These are phyloP conservation scores for Galeruca laticollis DNA, from an alignment of 2,888 invertebrate genomes.

Conservation along the genomic window DNA sequence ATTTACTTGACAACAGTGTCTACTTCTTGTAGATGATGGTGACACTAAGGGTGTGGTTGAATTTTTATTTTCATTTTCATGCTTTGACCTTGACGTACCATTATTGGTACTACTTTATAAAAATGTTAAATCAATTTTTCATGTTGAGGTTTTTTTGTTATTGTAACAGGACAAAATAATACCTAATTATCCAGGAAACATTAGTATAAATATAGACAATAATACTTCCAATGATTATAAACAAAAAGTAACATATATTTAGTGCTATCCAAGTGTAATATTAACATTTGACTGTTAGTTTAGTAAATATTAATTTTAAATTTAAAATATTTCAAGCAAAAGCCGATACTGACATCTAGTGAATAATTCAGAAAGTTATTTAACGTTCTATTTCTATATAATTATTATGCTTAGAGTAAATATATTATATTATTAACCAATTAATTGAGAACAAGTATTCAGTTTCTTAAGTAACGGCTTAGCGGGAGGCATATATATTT, in stretches of 20 bases:
- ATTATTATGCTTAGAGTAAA: too few relatives aligned
- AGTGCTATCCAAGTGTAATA: too few relatives aligned
- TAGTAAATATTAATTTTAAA: background rate
- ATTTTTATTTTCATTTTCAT: slow-evolving; percentile 25
- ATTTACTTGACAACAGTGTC: slow-evolving; percentile 11
- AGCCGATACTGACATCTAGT: slow-evolving; percentile 3
- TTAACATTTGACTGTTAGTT: background rate
- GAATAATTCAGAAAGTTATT: background rate
- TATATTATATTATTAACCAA: too few relatives aligned
- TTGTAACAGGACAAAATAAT: background rate
- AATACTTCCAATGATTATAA: too few relatives aligned
- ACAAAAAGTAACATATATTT: too few relatives aligned
- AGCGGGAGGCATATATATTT: background rate
- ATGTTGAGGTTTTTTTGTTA: background rate
- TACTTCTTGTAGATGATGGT: slow-evolving; percentile 20
- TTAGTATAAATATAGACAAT: too few relatives aligned
- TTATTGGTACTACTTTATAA: slow-evolving; percentile 12
- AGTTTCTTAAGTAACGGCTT: background rate
- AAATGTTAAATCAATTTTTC: background rate
- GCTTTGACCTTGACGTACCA: slow-evolving; percentile 23
- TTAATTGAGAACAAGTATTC: background rate
- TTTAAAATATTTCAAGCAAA: background rate
- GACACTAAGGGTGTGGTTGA: slow-evolving; percentile 34
- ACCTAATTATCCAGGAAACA: background rate
- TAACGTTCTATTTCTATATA: background rate